Evolutionary conservation across 2,888 invertebrate species (phyloP), one percentile per base, ranked within the genome.

Genomic region (Embidobia sp.): DNA sequence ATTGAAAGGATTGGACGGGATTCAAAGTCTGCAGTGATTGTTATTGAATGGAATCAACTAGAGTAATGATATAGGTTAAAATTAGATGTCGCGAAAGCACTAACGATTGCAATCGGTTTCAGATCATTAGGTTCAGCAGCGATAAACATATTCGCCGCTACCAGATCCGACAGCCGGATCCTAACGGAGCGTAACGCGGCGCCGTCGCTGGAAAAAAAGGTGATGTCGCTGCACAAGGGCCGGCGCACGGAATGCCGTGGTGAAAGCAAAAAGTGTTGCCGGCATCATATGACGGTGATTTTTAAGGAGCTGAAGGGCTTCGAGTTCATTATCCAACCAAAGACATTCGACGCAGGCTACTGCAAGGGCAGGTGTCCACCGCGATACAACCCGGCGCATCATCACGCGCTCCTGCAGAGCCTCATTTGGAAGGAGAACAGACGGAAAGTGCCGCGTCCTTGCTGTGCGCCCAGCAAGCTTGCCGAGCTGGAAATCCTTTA

Each of bases 321-420:
- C 84, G 92, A 92, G 77, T 93, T 92, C 81, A 93, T 94, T 48
- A 90, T 94, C 44, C 93, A 93, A 78, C 94, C 94, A n/a, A 92
- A 92, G 85, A 90, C 89, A 10, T 94, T 94, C 85, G 94, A 94
- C 85, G 94, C 94, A 0, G 94, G 94, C 8, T 94, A 92, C 83
- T 94, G 94, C 85, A 92, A 92, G 74, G 94, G 94, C 2, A 90
- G 93, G 44, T 94, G 94, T 84, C 94, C 94, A 0, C 92, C 92
- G 0, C 90, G 93, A 3, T 94, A 92, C 84, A 93, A 94, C 85
- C 93, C 93, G 7, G 94, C 94, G 0, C 93, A 93, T 78, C 93
- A 94, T 82, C 94, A 94, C 86, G 94, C 94, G 0, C 89, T 94
- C 13, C 90, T 94, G 49, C 94, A 94, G 87, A 93, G 93, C 80